Conservation (phyloP, 2,888 invertebrate species). For the Andrena dorsata region DNA sequence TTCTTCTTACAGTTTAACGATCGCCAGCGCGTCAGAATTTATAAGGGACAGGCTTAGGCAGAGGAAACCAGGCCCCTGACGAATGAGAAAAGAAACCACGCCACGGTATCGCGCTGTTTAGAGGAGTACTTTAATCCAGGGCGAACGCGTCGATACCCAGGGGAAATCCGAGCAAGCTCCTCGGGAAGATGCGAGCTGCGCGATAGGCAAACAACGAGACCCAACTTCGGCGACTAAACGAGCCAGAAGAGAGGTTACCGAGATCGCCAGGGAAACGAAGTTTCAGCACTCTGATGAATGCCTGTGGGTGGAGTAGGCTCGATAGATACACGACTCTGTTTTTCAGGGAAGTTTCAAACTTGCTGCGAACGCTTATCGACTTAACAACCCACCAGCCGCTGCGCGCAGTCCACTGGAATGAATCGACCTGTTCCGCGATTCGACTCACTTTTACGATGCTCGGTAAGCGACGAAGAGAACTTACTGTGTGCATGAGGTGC, state of each 20-base stretch:
- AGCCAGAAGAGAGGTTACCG: slow-evolving; percentile 1
- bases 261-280: background rate
- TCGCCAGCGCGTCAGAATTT: slow-evolving; percentile 67
- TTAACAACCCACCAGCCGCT: too few species aligned
- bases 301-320: background rate
- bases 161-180: slow-evolving; percentile 45
- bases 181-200: slow-evolving; percentile 15
- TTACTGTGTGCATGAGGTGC: too few species aligned
- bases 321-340: background rate
- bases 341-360: background rate
- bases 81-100: background rate
- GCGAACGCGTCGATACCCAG: slow-evolving; percentile 23
- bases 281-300: background rate
- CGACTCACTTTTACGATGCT: too few species aligned
- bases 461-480: too few species aligned
- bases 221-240: slow-evolving; percentile 23
- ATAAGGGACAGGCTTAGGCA: slow-evolving; percentile 42
- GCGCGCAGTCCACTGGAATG: background rate
- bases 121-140: background rate
- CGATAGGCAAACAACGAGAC: slow-evolving; percentile 14
- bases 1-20: slow-evolving; percentile 76
- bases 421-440: background rate
- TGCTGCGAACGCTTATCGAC: background rate
- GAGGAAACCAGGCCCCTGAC: background rate
- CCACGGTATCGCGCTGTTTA: background rate